phyloP scores from a whole-genome alignment of 2,113 vertebrate genomes.

The Mustela nigripes region DNA sequence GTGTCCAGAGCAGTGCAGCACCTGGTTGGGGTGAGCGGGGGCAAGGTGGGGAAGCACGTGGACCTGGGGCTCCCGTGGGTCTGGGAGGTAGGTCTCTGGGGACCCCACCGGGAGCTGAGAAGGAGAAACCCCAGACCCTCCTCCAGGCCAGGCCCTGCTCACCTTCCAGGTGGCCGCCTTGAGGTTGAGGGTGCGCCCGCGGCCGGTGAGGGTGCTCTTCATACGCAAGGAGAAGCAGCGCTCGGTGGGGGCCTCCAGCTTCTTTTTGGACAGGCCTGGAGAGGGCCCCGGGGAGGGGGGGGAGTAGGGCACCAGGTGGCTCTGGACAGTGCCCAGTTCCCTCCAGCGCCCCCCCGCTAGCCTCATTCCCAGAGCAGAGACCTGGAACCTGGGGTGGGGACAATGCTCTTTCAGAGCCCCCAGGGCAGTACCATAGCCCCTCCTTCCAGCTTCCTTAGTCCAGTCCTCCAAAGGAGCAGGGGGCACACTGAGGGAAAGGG shows the following conservation, averaged over 20 bases:
- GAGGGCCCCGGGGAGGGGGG: accelerated
- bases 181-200: constrained; percentile 92
- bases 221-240: constrained; percentile 91
- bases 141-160: neutral
- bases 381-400: neutral
- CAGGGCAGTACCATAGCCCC: neutral
- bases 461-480: neutral
- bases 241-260: constrained; percentile 75
- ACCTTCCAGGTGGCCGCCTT: constrained; percentile 95
- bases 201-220: constrained; percentile 93
- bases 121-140: neutral
- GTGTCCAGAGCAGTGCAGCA: constrained; percentile 92
- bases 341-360: neutral
- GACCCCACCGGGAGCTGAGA: neutral
- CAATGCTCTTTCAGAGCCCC: neutral
- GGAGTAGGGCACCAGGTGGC: neutral
- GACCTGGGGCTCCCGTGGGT: neutral
- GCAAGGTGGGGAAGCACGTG: neutral
- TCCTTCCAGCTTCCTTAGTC: neutral
- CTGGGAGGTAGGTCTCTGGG: neutral
- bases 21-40: constrained; percentile 81
- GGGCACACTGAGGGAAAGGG: neutral
- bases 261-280: constrained; percentile 88
- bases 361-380: neutral
- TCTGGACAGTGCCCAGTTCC: constrained; percentile 46